These are phyloP conservation scores for Pheosia tremula DNA, from an alignment of 2,888 invertebrate species.

Conservation along the genomic window DNA sequence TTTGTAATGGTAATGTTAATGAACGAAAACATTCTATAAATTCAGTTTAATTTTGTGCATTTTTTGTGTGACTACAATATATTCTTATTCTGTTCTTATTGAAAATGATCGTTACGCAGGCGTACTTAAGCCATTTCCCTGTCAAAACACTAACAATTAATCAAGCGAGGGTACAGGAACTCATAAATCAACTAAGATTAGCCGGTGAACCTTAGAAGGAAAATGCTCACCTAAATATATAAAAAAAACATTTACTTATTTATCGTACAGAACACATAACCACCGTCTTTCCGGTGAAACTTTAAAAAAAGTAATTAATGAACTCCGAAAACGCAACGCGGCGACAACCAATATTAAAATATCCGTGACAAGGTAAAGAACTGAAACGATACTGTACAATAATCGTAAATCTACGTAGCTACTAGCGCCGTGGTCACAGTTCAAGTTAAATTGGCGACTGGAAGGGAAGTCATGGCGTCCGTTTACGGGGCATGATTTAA, in stretches of 20 bases:
- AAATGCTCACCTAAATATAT: slow-evolving; percentile 19
- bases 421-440: slow-evolving; percentile 38
- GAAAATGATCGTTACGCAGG: not conserved
- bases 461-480: slow-evolving; percentile 53
- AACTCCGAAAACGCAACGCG: slow-evolving; percentile 54
- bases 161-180: slow-evolving; percentile 9
- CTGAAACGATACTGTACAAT: slow-evolving; percentile 20
- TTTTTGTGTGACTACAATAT: too few species aligned
- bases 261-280: slow-evolving; percentile 38
- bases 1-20: too few species aligned
- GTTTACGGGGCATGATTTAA: slow-evolving; percentile 70
- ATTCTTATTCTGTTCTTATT: not conserved
- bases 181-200: slow-evolving; percentile 26
- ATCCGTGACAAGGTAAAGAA: slow-evolving; percentile 33
- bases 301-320: slow-evolving; percentile 72
- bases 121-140: not conserved
- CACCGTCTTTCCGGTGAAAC: slow-evolving; percentile 56
- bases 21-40: too few species aligned
- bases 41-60: too few species aligned
- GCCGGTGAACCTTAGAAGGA: not conserved
- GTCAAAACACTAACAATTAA: slow-evolving; percentile 7
- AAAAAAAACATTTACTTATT: slow-evolving; percentile 24
- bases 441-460: slow-evolving; percentile 48
- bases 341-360: slow-evolving; percentile 41
- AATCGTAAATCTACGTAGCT: slow-evolving; percentile 28